Percentiles rank a stretch among this genome's conserved stretches.
phyloP scores from a whole-genome alignment of 2,797 vertebrate species.

The Acipenser ruthenus region DNA sequence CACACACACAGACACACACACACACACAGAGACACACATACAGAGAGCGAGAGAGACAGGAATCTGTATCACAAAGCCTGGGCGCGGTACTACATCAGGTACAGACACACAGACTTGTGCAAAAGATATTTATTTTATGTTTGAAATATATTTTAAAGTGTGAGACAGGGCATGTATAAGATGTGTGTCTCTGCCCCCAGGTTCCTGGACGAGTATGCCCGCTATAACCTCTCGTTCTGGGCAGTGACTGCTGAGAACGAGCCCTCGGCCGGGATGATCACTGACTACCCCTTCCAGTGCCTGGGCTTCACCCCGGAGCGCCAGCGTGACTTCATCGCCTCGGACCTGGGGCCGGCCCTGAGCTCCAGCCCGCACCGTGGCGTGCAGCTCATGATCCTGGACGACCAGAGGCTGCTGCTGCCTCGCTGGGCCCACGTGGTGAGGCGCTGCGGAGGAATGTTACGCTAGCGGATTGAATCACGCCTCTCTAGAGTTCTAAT shows the following conservation, averaged over 20 bases:
- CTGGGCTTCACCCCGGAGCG: slow-evolving; percentile 81
- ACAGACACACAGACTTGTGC: background rate
- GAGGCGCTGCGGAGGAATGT: slow-evolving; percentile 35
- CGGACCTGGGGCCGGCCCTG: slow-evolving; percentile 77
- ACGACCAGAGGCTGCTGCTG: slow-evolving; percentile 81
- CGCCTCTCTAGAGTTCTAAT: no score
- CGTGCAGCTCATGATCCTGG: slow-evolving; percentile 73
- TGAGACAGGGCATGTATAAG: no score
- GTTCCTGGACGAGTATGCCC: slow-evolving; percentile 85
- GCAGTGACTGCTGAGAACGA: slow-evolving; percentile 84
- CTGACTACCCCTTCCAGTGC: slow-evolving; percentile 87
- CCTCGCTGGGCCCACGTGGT: slow-evolving; percentile 89
- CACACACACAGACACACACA: background rate
- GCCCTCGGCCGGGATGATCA: slow-evolving; percentile 70
- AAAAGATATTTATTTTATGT: no score
- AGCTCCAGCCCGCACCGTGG: slow-evolving; percentile 59
- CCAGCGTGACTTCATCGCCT: slow-evolving; percentile 83
- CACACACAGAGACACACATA: no score
- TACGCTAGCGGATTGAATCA: no score
- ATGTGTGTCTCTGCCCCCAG: slow-evolving; percentile 41
- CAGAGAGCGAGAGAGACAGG: background rate
- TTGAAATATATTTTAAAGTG: no score
- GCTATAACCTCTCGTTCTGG: slow-evolving; percentile 86
- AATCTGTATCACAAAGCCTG: slow-evolving; percentile 24
- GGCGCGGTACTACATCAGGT: slow-evolving; percentile 52